Base-by-base conservation (phyloP, 2,888 invertebrate genomes). In the Drosophila mercatorum region DNA sequence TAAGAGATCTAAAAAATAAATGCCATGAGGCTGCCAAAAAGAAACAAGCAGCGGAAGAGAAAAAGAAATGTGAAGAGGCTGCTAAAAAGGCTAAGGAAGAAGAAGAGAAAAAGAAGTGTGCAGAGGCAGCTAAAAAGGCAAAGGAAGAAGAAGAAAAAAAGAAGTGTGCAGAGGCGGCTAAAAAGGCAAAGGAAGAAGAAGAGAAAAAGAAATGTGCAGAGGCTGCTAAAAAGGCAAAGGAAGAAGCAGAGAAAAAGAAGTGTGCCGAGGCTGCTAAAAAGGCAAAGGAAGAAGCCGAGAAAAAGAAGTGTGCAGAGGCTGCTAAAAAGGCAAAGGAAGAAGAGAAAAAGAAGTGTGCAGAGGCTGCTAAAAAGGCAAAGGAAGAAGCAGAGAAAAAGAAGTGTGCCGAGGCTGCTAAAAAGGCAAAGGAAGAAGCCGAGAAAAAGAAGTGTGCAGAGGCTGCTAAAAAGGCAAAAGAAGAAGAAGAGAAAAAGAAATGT, bases 21-120 rank as follows among this genome's bases (percentile, higher is more conserved):
- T 52, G 52, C 14, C 52, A 36, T 12, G 52, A 36, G 22, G 3
- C 36, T 4, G 52, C 52, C 22, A 52, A 52, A 22, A 49, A 49
- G 4, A 12, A 49, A 1, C 8, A 31, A 5, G 51, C 12, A 17
- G n/a, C 10, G 0, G 51, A 34, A 6, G 34, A 34, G 11, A 17
- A 34, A 17, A 51, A 51, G 11, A 2, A 1, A 1, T 10, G 17
- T 14, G 51, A 31, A 4, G 36, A 36, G 5, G 5, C 1, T 3
- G 49, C 28, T 10, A 49, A 49, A n/a, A 49, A 51, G 3, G 34
- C 10, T 2, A 51, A 51, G 10, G 11, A 34, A 34, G 34, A 10
- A 0, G 31, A 34, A 5, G 17, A 34, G 17, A 34, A 51, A 2
- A 51, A 51, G 3, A 17, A 17, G 6, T 51, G 51, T 34, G 51